Percentiles rank a stretch among this genome's conserved stretches.
Evolutionary conservation across 2,888 invertebrate species (phyloP).

Genomic region (Phlogophora meticulosa): DNA sequence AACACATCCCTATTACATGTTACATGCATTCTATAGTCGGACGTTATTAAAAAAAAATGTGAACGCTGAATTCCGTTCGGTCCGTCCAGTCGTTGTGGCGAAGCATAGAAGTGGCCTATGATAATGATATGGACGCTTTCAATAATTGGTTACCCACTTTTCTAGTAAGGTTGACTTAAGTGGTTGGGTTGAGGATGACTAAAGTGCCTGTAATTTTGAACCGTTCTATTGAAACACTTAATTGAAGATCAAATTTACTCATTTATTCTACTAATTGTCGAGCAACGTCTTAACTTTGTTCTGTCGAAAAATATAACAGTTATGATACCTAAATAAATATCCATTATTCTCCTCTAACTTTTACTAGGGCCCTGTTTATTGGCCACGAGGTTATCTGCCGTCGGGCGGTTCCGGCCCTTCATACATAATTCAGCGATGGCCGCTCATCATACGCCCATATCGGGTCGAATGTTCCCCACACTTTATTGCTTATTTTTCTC

Average conservation of each 20-base stretch:
- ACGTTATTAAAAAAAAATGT: no score
- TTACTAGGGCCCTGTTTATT: constrained; percentile 64
- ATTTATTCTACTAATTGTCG: constrained; percentile 1
- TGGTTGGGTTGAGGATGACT: no score
- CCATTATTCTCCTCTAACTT: constrained; percentile 58
- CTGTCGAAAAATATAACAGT: constrained; percentile 28
- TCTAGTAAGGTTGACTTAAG: no score
- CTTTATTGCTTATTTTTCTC: constrained; percentile 70
- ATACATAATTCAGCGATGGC: constrained; percentile 78
- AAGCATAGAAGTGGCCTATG: no score
- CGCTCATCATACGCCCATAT: constrained; percentile 77
- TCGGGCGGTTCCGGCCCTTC: constrained; percentile 67
- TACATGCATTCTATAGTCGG: no score
- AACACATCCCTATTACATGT: not conserved
- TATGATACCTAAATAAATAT: constrained; percentile 53
- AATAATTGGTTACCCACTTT: no score
- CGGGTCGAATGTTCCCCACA: constrained; percentile 65
- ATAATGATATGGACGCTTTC: no score
- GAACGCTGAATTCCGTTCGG: no score
- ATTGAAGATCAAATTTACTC: not conserved
- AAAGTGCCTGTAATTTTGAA: no score
- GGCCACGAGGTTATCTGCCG: constrained; percentile 63
- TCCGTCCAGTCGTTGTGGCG: no score
- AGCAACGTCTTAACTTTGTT: not conserved
- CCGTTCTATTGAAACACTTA: no score